These are phyloP conservation scores for Pelagia noctiluca DNA, from an alignment of 30 jellyfish, hydroid and myxozoan species.

Conservation along the genomic window DNA sequence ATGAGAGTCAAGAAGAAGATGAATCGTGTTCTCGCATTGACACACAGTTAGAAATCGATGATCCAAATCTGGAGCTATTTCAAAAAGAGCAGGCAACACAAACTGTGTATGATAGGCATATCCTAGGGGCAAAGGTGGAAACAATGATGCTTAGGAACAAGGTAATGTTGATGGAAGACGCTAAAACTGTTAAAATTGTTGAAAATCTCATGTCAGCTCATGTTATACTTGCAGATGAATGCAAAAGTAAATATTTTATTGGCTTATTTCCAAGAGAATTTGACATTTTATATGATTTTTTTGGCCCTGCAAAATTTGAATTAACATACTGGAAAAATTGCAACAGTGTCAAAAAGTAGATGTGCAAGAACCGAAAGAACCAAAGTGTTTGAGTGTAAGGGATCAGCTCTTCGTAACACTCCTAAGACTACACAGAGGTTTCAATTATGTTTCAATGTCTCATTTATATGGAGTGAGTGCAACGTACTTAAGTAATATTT, in stretches of 20 bases:
- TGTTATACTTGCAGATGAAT: constrained; percentile 1
- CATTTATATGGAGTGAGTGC: constrained; percentile 1
- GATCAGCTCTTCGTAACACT: constrained; percentile 27
- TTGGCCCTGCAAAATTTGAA: no score
- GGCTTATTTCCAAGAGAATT: constrained; percentile 40
- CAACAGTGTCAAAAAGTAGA: no score
- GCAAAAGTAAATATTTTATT: constrained; percentile 36
- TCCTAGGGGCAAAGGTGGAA: constrained; percentile 55
- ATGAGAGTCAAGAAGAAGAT: no score
- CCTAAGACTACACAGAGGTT: constrained; percentile 6
- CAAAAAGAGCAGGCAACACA: constrained; percentile 32
- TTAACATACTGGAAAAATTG: no score
- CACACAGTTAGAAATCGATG: not conserved
- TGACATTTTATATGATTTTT: not conserved
- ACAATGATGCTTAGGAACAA: constrained; percentile 14
- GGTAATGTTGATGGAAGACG: not conserved
- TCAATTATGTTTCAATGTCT: no score
- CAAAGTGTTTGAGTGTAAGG: no score
- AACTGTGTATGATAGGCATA: constrained; percentile 36
- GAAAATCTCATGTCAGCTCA: not conserved
- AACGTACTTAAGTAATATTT: not conserved
- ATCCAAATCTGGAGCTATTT: not conserved
- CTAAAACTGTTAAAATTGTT: no score
- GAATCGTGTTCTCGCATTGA: not conserved
- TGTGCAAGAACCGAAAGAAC: no score